phyloP scores from a whole-genome alignment of 2,797 vertebrate genomes.

The Cetoscarus ocellatus region DNA sequence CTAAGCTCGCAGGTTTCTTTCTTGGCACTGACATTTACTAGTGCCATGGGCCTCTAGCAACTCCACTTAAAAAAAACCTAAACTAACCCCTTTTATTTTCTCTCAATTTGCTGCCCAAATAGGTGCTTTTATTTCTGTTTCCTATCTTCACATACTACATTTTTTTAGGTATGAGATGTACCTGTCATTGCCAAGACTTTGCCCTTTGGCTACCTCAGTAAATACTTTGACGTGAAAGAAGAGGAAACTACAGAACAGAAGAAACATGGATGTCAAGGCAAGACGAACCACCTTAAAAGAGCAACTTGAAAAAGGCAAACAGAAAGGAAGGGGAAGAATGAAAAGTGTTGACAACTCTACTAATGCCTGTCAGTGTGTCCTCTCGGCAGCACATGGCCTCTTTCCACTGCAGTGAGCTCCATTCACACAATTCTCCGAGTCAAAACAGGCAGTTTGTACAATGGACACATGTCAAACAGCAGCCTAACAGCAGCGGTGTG shows the following conservation, averaged over 20 bases:
- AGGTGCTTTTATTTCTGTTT: too few species aligned
- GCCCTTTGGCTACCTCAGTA: too few species aligned
- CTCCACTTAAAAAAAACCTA: too few species aligned
- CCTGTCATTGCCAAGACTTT: too few species aligned
- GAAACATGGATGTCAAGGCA: neutral
- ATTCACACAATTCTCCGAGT: constrained; percentile 53
- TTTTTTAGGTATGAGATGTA: too few species aligned
- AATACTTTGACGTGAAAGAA: too few species aligned
- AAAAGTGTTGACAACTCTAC: constrained; percentile 44
- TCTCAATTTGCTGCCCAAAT: too few species aligned
- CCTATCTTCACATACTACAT: too few species aligned
- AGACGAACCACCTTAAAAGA: constrained; percentile 14
- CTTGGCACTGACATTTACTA: too few species aligned
- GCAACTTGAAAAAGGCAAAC: neutral
- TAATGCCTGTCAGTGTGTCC: constrained; percentile 51
- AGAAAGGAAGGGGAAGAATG: neutral
- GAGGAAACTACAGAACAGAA: neutral
- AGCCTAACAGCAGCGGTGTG: constrained; percentile 44
- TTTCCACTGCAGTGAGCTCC: constrained; percentile 43
- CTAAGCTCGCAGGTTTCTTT: too few species aligned
- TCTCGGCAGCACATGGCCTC: constrained; percentile 32
- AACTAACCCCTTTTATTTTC: too few species aligned
- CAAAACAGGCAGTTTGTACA: constrained; percentile 61
- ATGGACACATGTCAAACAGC: constrained; percentile 70
- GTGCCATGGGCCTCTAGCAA: too few species aligned